These are phyloP conservation scores for Astropecten irregularis DNA, from an alignment of 53 echinoderm and acorn worm species.

Conservation along the genomic window DNA sequence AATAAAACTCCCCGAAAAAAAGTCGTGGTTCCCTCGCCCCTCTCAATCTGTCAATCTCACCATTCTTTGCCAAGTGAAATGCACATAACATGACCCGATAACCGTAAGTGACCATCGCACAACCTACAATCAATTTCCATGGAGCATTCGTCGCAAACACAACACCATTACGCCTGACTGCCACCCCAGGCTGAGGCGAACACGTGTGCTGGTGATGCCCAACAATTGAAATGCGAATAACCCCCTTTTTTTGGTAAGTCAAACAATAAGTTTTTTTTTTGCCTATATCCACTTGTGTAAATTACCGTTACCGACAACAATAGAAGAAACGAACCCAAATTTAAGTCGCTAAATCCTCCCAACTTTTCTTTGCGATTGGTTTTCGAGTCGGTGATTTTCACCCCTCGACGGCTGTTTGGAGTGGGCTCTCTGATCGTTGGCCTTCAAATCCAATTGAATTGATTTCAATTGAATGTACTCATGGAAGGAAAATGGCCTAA, in stretches of 20 bases:
- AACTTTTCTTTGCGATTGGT: neutral
- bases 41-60: neutral
- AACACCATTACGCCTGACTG: too few species aligned
- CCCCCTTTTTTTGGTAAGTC: neutral
- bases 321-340: neutral
- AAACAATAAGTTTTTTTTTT: conserved; percentile 27
- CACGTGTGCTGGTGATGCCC: conserved; percentile 13
- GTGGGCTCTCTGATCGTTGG: too few species aligned
- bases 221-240: conserved; percentile 9
- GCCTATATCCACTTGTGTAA: conserved; percentile 48
- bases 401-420: conserved; percentile 14
- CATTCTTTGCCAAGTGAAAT: neutral
- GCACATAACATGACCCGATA: neutral
- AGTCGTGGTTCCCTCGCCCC: too few species aligned
- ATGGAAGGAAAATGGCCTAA: too few species aligned
- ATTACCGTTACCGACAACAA: conserved; percentile 30
- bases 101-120: neutral
- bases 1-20: too few species aligned
- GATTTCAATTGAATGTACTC: too few species aligned
- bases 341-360: conserved; percentile 29
- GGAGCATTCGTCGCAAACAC: neutral
- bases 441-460: too few species aligned
- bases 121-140: neutral
- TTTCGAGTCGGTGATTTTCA: neutral
- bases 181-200: neutral